Evolutionary conservation across 2,888 invertebrate genomes (phyloP).

Genomic region (Temnothorax unifasciatus): DNA sequence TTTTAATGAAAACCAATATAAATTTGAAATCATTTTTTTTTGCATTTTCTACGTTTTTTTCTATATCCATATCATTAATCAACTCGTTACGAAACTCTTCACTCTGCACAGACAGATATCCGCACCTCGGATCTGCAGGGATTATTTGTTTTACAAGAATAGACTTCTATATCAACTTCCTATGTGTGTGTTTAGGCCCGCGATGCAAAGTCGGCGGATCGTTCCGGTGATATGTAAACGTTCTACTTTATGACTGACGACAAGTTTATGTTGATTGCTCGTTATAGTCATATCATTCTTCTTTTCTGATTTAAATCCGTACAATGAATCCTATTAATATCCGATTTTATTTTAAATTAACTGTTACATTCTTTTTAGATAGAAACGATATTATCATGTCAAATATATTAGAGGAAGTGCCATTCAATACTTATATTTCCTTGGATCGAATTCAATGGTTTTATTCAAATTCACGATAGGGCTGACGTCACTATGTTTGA

Average conservation of each 20-base stretch:
- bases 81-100: constrained; percentile 13
- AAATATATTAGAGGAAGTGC: neutral
- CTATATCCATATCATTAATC: neutral
- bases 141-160: constrained; percentile 83
- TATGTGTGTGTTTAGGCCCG: constrained; percentile 79
- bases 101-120: constrained; percentile 32
- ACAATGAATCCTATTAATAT: constrained; percentile 9
- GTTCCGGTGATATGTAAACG: constrained; percentile 73
- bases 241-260: constrained; percentile 72
- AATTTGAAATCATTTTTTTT: neutral
- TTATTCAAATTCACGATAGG: neutral
- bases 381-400: neutral
- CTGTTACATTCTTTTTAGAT: neutral
- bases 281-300: constrained; percentile 60
- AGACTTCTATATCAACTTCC: constrained; percentile 85
- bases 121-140: constrained; percentile 65
- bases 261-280: constrained; percentile 76
- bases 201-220: constrained; percentile 70
- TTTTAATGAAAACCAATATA: neutral
- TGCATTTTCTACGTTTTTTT: neutral
- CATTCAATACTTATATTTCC: neutral
- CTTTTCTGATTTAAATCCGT: constrained; percentile 16
- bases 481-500: constrained; percentile 64
- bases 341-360: constrained; percentile 2
- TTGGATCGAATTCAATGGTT: neutral